Conservation (phyloP, 1,140 invertebrate species). For the Uloborus diversus region DNA sequence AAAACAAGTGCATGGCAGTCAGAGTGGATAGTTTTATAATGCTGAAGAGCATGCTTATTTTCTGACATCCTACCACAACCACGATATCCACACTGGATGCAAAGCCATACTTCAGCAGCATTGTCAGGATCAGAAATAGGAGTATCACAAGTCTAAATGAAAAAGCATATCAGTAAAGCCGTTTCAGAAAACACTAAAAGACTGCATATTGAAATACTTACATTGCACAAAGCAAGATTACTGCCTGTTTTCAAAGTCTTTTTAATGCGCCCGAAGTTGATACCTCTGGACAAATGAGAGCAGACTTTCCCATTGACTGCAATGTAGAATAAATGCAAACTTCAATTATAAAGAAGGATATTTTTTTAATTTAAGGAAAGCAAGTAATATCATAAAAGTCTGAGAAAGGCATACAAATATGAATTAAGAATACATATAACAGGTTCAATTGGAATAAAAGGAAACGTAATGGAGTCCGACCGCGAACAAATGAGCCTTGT, state of each 20-base stretch:
- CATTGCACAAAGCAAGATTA: conserved; percentile 5
- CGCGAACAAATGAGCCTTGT: no score
- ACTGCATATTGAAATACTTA: neutral
- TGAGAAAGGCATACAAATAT: no score
- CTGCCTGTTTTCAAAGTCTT: neutral
- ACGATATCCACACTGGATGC: conserved; percentile 36
- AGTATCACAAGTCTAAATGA: neutral
- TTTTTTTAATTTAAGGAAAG: neutral
- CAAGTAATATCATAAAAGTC: no score
- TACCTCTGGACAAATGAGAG: conserved; percentile 14
- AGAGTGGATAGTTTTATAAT: conserved; percentile 42
- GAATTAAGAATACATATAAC: neutral
- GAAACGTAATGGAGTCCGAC: no score
- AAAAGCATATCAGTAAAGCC: neutral
- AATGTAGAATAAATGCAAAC: conserved; percentile 5
- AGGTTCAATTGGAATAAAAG: no score
- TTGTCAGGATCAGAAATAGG: neutral
- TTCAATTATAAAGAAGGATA: neutral
- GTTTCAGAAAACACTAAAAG: neutral
- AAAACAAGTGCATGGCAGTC: conserved; percentile 46
- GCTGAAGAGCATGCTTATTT: conserved; percentile 27
- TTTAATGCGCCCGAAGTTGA: conserved; percentile 29
- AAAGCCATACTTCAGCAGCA: conserved; percentile 37
- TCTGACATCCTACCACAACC: conserved; percentile 29
- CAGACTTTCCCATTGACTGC: conserved; percentile 41